These are phyloP conservation scores for Buphagus erythrorhynchus DNA, from an alignment of 2,797 vertebrate species.

Conservation along the genomic window DNA sequence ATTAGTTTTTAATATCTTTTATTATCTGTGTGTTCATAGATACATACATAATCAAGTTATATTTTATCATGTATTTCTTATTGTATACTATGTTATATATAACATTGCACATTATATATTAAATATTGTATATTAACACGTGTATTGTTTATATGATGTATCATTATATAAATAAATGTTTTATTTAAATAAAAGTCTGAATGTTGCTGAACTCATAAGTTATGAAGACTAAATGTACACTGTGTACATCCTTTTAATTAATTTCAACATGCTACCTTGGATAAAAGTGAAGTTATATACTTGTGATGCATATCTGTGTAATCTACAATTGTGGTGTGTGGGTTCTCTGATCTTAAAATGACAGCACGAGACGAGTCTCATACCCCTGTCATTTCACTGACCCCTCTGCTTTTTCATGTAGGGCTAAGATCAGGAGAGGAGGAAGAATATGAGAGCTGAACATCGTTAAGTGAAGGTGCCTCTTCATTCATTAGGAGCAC, in stretches of 20 bases:
- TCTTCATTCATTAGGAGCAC: not conserved
- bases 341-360: not conserved
- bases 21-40: not conserved
- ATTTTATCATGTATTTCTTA: no score
- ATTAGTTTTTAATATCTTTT: not conserved
- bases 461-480: not conserved
- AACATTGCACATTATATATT: not conserved
- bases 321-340: not conserved
- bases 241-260: not conserved
- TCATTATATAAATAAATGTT: not conserved
- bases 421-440: not conserved
- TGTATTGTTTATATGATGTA: not conserved
- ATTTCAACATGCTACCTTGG: not conserved
- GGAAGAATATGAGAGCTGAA: not conserved
- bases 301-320: not conserved
- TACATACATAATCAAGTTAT: fast-evolving
- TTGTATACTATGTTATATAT: not conserved
- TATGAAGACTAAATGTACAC: not conserved
- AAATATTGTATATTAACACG: fast-evolving
- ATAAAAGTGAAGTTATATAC: not conserved
- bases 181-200: not conserved
- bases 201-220: fast-evolving
- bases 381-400: not conserved
- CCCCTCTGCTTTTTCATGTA: fast-evolving
- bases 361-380: not conserved